Evolutionary conservation across 2,113 vertebrate genomes (phyloP).

Genomic region (Chaetodon trifascialis): DNA sequence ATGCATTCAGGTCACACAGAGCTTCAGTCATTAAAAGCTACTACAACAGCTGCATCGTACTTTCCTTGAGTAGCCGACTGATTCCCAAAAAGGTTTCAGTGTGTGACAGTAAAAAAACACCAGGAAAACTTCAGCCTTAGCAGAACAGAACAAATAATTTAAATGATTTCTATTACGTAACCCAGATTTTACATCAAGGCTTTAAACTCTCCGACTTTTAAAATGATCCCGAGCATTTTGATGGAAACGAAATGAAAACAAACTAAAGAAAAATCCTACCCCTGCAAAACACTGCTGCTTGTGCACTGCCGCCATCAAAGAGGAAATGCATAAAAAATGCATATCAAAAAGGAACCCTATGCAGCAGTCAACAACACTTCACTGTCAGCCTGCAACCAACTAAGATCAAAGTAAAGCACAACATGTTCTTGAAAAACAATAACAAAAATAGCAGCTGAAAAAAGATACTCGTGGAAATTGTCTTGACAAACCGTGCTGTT

Average conservation of each 20-base stretch:
- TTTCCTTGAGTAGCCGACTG: background rate
- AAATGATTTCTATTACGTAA: background rate
- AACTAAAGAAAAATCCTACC: slow-evolving; percentile 19
- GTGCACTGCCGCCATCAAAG: slow-evolving; percentile 1
- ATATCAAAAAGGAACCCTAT: slow-evolving; percentile 7
- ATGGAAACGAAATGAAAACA: slow-evolving; percentile 7
- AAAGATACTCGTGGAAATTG: background rate
- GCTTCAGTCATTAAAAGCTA: background rate
- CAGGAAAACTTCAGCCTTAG: background rate
- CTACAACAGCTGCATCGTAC: background rate
- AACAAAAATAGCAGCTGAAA: background rate
- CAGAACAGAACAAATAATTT: background rate
- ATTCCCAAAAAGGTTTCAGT: background rate
- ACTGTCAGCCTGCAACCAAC: slow-evolving; percentile 6
- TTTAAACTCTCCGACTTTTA: too few species aligned
- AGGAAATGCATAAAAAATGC: slow-evolving; percentile 41
- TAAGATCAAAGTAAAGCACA: slow-evolving; percentile 15
- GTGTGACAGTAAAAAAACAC: background rate
- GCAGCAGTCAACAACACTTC: slow-evolving; percentile 16
- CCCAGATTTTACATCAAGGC: background rate
- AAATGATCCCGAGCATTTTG: background rate
- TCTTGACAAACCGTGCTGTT: background rate
- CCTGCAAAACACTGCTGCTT: slow-evolving; percentile 19
- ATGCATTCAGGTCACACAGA: background rate
- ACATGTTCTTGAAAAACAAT: background rate